Evolutionary conservation across 1,140 invertebrate species (phyloP).

Genomic region (Bombus superbus): DNA sequence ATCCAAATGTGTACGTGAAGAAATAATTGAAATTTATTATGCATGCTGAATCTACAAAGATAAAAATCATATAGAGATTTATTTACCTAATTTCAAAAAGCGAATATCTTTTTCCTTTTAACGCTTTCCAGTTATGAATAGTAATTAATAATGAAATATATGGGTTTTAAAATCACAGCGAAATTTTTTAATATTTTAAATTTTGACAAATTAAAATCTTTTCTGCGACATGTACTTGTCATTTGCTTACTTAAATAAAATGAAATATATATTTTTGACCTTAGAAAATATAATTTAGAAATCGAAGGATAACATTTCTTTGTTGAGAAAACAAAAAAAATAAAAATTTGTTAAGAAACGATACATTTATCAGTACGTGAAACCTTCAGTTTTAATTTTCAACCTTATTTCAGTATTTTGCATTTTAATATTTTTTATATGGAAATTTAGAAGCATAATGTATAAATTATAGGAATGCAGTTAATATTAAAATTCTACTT

Average conservation of each 20-base stretch:
- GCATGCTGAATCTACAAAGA: not conserved
- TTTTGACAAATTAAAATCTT: not conserved
- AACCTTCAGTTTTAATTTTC: too few relatives aligned
- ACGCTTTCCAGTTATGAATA: not conserved
- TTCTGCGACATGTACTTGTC: not conserved
- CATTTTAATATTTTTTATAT: too few relatives aligned
- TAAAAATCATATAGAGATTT: not conserved
- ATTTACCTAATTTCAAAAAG: not conserved
- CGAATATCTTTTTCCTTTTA: not conserved
- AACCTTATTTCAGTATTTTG: too few relatives aligned
- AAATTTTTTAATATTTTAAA: not conserved
- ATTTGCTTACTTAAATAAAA: not conserved
- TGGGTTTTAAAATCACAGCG: not conserved
- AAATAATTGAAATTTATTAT: not conserved
- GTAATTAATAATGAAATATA: not conserved
- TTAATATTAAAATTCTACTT: not conserved
- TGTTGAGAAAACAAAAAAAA: not conserved
- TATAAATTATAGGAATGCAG: not conserved
- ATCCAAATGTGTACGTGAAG: conserved; percentile 23
- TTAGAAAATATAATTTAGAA: not conserved
- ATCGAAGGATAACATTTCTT: not conserved
- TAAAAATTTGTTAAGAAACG: not conserved
- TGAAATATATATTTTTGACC: not conserved
- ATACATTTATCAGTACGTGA: too few relatives aligned
- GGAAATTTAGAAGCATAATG: not conserved